Base-by-base conservation (phyloP, 2,888 invertebrate genomes). In the Melinaea marsaeus region DNA sequence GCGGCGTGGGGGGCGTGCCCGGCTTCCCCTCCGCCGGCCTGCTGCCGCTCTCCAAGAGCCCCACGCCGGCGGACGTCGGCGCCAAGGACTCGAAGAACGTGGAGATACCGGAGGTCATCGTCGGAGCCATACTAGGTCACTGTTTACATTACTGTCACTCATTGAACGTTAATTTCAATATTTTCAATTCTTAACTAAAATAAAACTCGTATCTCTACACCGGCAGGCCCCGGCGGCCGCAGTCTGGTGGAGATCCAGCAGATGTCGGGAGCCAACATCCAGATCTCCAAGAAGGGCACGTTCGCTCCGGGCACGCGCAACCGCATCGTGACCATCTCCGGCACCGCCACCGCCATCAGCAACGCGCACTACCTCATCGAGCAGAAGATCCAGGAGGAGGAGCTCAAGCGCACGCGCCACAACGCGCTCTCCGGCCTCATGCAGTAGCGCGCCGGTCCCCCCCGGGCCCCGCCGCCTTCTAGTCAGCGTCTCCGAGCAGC, bases 231-330 rank as follows among this genome's bases (percentile, higher is more conserved):
- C 74, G 98, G 97, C 83, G 99, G 98, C 72, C 95, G 97, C 90
- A 96, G 97, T 88, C 94, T 99, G 85, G 96, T 98, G 81, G 98
- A 99, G 93, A 97, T 99, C 90, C 98, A 98, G 92, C 97, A 98
- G 92, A 94, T 95, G 92, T 98, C 97, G 84, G 98, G 98, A 88
- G 98, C 98, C 89, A 98, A 96, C 92, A 98, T 99, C 91, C 98
- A 98, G 93, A 98, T 99, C 92, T 98, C 98, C 76, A 98, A 98
- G 94, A 98, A 98, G 92, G 98, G 98, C 86, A 97, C 96, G 82
- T 98, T 97, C 93, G 97, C 97, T 80, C 98, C 98, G 74, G 98
- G 98, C 90, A 98, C 98, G 75, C 95, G 98, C 88, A 98, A 98
- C 93, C 95, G 98, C 84, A 97, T 98, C 91, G 98, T 98, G 75